Percentiles rank a stretch among this genome's conserved stretches.
phyloP scores from a whole-genome alignment of 1,140 invertebrate genomes.

The Drosophila ohnishii region DNA sequence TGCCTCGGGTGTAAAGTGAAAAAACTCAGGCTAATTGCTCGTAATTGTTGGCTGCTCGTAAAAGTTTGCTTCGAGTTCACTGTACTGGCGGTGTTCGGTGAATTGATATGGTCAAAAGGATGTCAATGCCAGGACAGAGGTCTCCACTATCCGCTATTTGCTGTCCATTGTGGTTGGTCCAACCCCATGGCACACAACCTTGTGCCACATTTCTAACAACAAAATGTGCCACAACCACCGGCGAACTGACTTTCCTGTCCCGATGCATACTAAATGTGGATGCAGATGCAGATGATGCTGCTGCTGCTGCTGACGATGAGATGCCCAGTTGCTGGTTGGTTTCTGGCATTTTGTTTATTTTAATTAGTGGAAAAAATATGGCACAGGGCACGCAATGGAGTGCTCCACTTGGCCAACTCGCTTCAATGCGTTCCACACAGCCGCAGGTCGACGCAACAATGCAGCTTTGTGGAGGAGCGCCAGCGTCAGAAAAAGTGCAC shows the following conservation, averaged over 20 bases:
- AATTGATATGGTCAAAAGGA: constrained; percentile 40
- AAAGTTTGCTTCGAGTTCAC: constrained; percentile 4
- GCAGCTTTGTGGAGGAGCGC: constrained; percentile 54
- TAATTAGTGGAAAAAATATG: constrained; percentile 81
- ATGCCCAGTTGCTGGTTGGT: constrained; percentile 44
- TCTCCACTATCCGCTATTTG: constrained; percentile 18
- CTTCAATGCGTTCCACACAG: constrained; percentile 63
- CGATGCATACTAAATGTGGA: constrained; percentile 28
- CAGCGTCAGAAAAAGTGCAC: constrained; percentile 16
- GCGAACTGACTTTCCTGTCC: constrained; percentile 61
- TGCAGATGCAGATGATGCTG: constrained; percentile 23
- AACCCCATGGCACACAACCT: constrained; percentile 48
- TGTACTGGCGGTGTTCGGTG: constrained; percentile 1
- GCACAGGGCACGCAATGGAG: constrained; percentile 70
- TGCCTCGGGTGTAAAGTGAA: not conserved
- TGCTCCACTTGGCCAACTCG: constrained; percentile 66
- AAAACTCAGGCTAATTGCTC: constrained; percentile 23
- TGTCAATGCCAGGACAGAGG: constrained; percentile 44
- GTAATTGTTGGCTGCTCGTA: constrained; percentile 8
- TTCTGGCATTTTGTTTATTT: constrained; percentile 78
- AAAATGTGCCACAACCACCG: constrained; percentile 27
- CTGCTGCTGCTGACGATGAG: constrained; percentile 21
- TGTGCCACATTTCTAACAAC: constrained; percentile 60
- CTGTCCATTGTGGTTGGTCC: constrained; percentile 48
- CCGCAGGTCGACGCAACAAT: constrained; percentile 72